Evolutionary conservation across 2,797 vertebrate species (phyloP).

Genomic region (Characodon lateralis): DNA sequence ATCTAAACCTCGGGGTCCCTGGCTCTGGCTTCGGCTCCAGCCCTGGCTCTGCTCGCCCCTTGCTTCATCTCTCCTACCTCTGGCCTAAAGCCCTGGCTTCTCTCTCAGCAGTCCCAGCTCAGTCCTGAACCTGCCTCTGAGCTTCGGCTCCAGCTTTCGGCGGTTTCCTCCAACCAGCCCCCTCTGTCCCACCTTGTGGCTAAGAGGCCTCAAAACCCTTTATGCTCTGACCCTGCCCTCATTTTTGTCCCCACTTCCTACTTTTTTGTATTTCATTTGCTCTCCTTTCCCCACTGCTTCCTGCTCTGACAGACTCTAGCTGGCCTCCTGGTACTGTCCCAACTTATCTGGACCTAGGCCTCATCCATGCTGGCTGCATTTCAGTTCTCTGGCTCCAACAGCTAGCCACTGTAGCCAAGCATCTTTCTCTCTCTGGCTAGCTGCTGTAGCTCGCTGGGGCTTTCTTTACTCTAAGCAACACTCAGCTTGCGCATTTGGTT

Average conservation of each 20-base stretch:
- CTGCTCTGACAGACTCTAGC: slow-evolving; percentile 61
- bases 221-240: slow-evolving; percentile 56
- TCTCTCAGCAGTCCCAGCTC: slow-evolving; percentile 68
- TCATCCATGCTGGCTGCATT: slow-evolving; percentile 72
- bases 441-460: slow-evolving; percentile 74
- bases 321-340: slow-evolving; percentile 70
- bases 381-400: slow-evolving; percentile 72
- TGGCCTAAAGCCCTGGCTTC: slow-evolving; percentile 76
- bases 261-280: slow-evolving; percentile 62
- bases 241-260: slow-evolving; percentile 38
- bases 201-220: slow-evolving; percentile 66
- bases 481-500: slow-evolving; percentile 62
- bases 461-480: slow-evolving; percentile 60
- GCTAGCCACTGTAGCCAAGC: slow-evolving; percentile 68
- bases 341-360: slow-evolving; percentile 74
- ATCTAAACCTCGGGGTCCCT: slow-evolving; percentile 74
- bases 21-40: slow-evolving; percentile 58
- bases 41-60: slow-evolving; percentile 49
- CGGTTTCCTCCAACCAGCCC: slow-evolving; percentile 63
- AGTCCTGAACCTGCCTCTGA: slow-evolving; percentile 69
- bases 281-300: slow-evolving; percentile 46
- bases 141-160: slow-evolving; percentile 67
- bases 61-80: slow-evolving; percentile 48
- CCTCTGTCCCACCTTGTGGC: slow-evolving; percentile 63
- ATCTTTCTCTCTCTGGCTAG: slow-evolving; percentile 73